phyloP scores from a whole-genome alignment of 2,797 vertebrate genomes.

The Tympanoctomys barrerae region DNA sequence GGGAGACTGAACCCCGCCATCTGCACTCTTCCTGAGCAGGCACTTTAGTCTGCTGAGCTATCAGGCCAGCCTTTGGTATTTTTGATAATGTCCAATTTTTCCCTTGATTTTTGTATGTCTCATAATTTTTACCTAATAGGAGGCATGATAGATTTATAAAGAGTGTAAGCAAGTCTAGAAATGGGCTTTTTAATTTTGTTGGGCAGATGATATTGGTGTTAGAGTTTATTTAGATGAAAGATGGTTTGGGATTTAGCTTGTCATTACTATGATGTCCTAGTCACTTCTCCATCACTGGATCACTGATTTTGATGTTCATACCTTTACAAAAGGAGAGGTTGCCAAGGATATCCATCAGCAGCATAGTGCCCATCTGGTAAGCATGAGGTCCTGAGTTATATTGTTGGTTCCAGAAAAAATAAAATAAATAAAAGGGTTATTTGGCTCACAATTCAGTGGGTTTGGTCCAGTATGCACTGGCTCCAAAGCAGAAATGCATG shows the following conservation, averaged over 20 bases:
- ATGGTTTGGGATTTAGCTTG: not conserved
- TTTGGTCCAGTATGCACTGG: not conserved
- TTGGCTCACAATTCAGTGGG: not conserved
- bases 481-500: not conserved
- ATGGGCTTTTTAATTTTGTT: not conserved
- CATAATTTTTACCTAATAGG: not conserved
- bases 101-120: not conserved
- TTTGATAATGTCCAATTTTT: not conserved
- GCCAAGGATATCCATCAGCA: too few relatives aligned
- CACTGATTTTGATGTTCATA: not conserved
- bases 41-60: too few relatives aligned
- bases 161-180: not conserved
- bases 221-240: not conserved
- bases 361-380: too few relatives aligned
- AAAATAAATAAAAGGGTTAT: not conserved
- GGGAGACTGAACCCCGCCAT: too few relatives aligned
- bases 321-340: not conserved
- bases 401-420: too few relatives aligned
- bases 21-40: too few relatives aligned
- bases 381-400: too few relatives aligned
- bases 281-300: not conserved
- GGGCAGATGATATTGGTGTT: not conserved
- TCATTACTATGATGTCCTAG: not conserved
- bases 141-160: not conserved
- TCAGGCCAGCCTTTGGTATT: too few relatives aligned